Percentiles rank a stretch among this genome's conserved stretches.
Conservation (phyloP, 2,797 vertebrate species). For the Ataeniobius toweri region DNA sequence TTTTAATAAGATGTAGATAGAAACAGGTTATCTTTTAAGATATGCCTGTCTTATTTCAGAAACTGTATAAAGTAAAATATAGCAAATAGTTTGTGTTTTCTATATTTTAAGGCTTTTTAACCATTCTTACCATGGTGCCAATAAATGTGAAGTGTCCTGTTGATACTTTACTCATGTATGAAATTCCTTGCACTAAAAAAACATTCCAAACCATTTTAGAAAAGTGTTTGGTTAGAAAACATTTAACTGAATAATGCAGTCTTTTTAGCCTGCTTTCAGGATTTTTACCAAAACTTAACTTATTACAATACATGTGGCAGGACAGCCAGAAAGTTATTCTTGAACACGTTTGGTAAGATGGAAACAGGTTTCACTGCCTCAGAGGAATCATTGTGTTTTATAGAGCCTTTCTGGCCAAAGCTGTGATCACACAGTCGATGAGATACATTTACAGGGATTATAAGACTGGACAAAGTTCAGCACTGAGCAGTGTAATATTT, state of each 20-base stretch:
- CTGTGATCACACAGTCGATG: conserved; percentile 61
- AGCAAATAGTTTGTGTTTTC: not conserved
- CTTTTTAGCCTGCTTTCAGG: not conserved
- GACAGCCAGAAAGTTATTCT: conserved; percentile 5
- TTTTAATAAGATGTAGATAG: too few species aligned
- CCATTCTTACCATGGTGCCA: not conserved
- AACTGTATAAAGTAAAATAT: not conserved
- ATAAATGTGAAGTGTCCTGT: not conserved
- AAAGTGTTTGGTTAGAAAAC: not conserved
- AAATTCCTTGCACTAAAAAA: not conserved
- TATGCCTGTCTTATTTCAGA: not conserved
- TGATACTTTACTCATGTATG: not conserved
- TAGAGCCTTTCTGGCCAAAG: conserved; percentile 51
- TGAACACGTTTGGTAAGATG: conserved; percentile 16
- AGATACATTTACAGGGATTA: conserved; percentile 72
- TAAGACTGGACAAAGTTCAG: conserved; percentile 68
- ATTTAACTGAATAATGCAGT: not conserved
- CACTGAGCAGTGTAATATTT: conserved; percentile 59
- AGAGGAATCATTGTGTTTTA: conserved; percentile 57
- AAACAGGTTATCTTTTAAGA: too few species aligned
- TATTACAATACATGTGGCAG: not conserved
- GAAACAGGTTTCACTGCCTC: conserved; percentile 31
- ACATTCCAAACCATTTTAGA: not conserved
- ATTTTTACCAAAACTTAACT: not conserved
- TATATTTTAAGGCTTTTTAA: not conserved